Evolutionary conservation across 2,888 invertebrate species (phyloP), one percentile per base, ranked within the genome.

Genomic region (Andrena camellia): DNA sequence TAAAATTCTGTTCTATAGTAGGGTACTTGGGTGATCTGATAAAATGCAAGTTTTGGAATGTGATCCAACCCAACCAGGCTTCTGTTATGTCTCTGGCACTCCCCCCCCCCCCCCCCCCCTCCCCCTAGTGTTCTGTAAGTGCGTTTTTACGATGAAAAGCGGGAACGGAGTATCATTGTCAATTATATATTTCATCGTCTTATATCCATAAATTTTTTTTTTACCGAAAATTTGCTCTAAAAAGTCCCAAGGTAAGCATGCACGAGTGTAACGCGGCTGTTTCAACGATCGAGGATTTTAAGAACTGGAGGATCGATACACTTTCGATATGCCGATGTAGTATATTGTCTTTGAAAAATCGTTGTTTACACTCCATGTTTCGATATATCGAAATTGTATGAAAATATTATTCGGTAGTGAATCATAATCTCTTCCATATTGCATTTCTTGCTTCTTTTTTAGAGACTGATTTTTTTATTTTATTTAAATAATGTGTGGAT

Each of bases 191-290:
- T n/a, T 29, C 13, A n/a, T 60, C 13, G 26, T n/a, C 54, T 62
- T 33, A 20, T n/a, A 31, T 52, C n/a, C 8, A n/a, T 17, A 1
- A 5, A 17, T 48, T 54, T 23, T 20, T 64, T n/a, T n/a, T 54
- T n/a, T 54, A 64, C 17, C 35, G 60, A 26, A 52, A 52, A 59
- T n/a, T 0, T 23, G 2, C 42, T 66, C 10, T 57, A 20, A 66
- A 31, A 64, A 59, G n/a, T 62, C 13, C 29, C 20, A 60, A 48
- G 60, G n/a, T 72, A 54, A 71, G 60, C 54, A 63, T 57, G 57
- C 68, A 57, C 23, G 26, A 67, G 23, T 31, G 33, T 78, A 26
- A 42, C 7, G 35, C 6, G 64, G 29, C 60, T 10, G 6, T 66
- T 66, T 52, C 35, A 59, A 64, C 2, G 13, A 48, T 1, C 13